Evolutionary conservation across 2,888 invertebrate genomes (phyloP).

Genomic region (Merodon equestris): DNA sequence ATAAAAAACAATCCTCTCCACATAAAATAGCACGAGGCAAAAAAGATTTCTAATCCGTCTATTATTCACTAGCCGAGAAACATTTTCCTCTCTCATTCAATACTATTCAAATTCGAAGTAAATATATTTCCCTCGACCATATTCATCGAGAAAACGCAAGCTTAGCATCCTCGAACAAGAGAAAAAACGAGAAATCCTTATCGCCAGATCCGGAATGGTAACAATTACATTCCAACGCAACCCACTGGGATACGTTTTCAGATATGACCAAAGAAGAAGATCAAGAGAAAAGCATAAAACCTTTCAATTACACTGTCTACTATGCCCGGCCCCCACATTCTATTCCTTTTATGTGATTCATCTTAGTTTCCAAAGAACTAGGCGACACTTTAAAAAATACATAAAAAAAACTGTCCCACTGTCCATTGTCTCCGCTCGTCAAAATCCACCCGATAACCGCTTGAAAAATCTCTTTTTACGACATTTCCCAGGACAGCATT

Average conservation of each 20-base stretch:
- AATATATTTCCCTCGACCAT: neutral
- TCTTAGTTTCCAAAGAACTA: conserved; percentile 24
- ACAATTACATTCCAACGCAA: conserved; percentile 43
- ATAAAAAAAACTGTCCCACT: conserved; percentile 1
- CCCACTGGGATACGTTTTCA: conserved; percentile 8
- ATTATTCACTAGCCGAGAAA: no score
- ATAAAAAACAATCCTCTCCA: no score
- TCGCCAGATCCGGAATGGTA: conserved; percentile 29
- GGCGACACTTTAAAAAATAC: conserved; percentile 21
- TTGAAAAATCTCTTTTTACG: conserved; percentile 40
- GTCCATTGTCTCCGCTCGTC: conserved; percentile 17
- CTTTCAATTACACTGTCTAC: conserved; percentile 54
- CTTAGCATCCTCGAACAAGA: conserved; percentile 10
- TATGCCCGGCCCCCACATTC: neutral
- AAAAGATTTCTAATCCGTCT: no score
- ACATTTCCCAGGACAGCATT: conserved; percentile 14
- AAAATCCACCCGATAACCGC: conserved; percentile 35
- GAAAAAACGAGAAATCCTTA: conserved; percentile 32
- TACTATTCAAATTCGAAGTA: no score
- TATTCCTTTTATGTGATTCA: conserved; percentile 27
- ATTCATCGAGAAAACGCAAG: conserved; percentile 46
- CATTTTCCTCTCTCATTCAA: neutral
- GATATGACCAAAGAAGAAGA: conserved; percentile 7
- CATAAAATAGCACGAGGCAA: no score
- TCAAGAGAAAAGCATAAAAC: conserved; percentile 32